Percentiles rank a stretch among this genome's conserved stretches.
Evolutionary conservation across 2,888 invertebrate species (phyloP).

Genomic region (Brassicogethes aeneus): DNA sequence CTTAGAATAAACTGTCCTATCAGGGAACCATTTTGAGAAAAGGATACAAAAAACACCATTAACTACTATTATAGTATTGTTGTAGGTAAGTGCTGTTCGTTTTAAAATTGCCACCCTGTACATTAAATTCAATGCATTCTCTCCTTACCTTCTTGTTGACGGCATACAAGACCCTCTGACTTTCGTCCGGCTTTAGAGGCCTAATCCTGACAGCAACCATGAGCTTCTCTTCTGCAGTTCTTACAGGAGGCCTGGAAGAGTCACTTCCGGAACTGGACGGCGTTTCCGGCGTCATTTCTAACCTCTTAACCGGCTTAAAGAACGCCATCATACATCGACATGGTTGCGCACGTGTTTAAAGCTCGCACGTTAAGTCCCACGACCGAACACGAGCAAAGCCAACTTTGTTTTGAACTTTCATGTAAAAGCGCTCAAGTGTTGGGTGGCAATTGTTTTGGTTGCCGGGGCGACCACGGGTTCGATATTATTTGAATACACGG

Average conservation of each 20-base stretch:
- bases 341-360: neutral
- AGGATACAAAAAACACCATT: too few species aligned
- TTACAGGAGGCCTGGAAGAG: slow-evolving; percentile 28
- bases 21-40: too few species aligned
- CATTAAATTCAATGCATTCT: too few species aligned
- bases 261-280: slow-evolving; percentile 40
- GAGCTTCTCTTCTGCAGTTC: slow-evolving; percentile 36
- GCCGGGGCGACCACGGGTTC: neutral
- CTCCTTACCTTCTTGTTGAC: slow-evolving; percentile 73
- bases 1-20: too few species aligned
- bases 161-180: slow-evolving; percentile 63
- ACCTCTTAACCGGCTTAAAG: neutral
- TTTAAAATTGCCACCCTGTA: too few species aligned
- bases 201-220: slow-evolving; percentile 83
- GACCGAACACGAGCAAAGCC: too few species aligned
- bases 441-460: slow-evolving; percentile 4
- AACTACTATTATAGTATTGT: too few species aligned
- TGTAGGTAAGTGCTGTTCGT: too few species aligned
- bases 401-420: neutral
- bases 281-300: slow-evolving; percentile 34
- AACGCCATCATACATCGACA: neutral
- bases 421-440: neutral
- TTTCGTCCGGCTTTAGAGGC: slow-evolving; percentile 70
- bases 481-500: slow-evolving; percentile 2
- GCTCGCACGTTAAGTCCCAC: too few species aligned